phyloP scores from a whole-genome alignment of 2,113 vertebrate genomes.

The Vimba vimba region DNA sequence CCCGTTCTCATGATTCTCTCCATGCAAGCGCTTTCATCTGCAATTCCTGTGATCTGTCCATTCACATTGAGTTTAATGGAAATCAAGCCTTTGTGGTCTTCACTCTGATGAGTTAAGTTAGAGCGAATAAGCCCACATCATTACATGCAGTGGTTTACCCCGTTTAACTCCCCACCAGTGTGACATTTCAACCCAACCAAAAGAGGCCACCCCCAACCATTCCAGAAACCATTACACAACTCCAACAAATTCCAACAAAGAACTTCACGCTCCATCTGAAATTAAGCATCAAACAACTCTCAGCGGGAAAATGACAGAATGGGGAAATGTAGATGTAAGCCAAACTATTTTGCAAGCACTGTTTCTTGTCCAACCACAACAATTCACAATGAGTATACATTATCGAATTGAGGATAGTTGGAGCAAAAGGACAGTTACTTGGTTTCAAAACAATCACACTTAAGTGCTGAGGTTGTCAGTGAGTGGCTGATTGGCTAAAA shows the following conservation, averaged over 20 bases:
- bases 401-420: background rate
- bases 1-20: background rate
- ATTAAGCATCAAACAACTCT: conserved; percentile 1
- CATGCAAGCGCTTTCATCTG: conserved; percentile 1
- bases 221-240: conserved; percentile 19
- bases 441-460: conserved; percentile 2
- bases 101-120: background rate
- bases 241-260: background rate
- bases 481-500: background rate
- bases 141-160: conserved; percentile 19
- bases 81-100: background rate
- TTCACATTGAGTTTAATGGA: conserved; percentile 15
- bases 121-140: background rate
- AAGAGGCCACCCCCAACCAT: background rate
- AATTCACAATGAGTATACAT: conserved; percentile 3
- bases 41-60: conserved; percentile 21
- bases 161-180: conserved; percentile 8
- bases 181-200: conserved; percentile 4
- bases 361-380: conserved; percentile 26
- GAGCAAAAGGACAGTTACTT: background rate
- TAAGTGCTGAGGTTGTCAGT: background rate
- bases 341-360: conserved; percentile 19
- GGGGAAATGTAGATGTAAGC: background rate
- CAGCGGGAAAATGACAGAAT: background rate
- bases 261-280: background rate